A percentile compares a stretch with the other conserved stretches of the same genome.
phyloP scores from a whole-genome alignment of 2,113 vertebrate genomes.

The Phrynosoma blainvillii region DNA sequence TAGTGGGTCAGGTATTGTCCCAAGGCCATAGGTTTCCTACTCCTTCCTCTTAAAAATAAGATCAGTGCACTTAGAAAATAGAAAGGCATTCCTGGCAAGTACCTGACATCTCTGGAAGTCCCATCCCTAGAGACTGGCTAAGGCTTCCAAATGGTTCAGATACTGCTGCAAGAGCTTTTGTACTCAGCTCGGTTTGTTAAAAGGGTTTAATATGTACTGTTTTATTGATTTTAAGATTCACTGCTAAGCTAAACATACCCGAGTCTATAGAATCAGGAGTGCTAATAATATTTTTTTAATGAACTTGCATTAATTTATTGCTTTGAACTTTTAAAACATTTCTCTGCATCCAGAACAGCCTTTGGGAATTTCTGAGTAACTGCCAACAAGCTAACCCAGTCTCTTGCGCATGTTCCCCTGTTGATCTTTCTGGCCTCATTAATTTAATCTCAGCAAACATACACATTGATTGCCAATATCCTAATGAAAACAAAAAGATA shows the following conservation, averaged over 20 bases:
- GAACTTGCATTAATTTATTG: background rate
- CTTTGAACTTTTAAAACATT: background rate
- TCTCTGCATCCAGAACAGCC: background rate
- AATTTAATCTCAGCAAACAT: slow-evolving; percentile 46
- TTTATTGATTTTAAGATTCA: background rate
- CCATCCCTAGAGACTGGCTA: background rate
- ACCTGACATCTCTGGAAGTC: background rate
- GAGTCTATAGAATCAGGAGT: background rate
- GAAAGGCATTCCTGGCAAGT: background rate
- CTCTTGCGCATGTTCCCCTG: slow-evolving; percentile 8
- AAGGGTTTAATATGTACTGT: background rate
- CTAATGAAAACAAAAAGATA: slow-evolving; percentile 56
- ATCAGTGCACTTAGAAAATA: background rate
- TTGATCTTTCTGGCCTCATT: slow-evolving; percentile 54
- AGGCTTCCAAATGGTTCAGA: background rate
- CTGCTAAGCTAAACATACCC: background rate
- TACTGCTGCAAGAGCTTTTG: background rate
- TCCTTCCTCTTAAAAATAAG: background rate
- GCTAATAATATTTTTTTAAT: too few species aligned
- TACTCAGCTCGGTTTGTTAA: background rate
- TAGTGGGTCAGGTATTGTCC: too few species aligned
- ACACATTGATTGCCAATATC: slow-evolving; percentile 56
- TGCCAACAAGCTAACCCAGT: too few species aligned
- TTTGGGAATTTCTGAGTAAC: slow-evolving; percentile 25
- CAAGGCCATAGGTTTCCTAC: too few species aligned